Evolutionary conservation across 2,888 invertebrate genomes (phyloP).

Genomic region (Cryptus armator): DNA sequence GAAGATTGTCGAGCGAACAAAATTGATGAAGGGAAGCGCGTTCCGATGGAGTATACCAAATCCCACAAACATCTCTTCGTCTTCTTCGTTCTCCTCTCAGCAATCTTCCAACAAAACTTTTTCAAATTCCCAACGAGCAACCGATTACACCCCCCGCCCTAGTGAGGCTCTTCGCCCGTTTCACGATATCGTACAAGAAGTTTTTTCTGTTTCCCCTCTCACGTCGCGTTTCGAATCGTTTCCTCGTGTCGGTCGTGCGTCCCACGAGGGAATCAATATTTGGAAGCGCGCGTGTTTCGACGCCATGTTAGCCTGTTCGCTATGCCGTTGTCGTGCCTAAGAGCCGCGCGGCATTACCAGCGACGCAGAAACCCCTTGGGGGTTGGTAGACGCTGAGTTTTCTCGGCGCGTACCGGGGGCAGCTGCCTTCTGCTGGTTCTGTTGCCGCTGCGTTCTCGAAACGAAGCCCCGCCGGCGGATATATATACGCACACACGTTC

Average conservation of each 20-base stretch:
- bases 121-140: background rate
- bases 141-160: conserved; percentile 11
- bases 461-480: conserved; percentile 67
- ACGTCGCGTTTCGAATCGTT: conserved; percentile 59
- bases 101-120: conserved; percentile 8
- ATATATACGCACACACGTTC: conserved; percentile 32
- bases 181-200: conserved; percentile 39
- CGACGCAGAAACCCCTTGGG: conserved; percentile 74
- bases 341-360: conserved; percentile 68
- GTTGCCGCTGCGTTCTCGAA: conserved; percentile 70
- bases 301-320: conserved; percentile 80
- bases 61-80: background rate
- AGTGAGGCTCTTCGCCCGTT: background rate
- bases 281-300: conserved; percentile 82
- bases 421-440: conserved; percentile 61
- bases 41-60: conserved; percentile 1
- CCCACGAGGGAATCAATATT: conserved; percentile 83
- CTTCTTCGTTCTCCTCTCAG: background rate
- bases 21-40: conserved; percentile 1
- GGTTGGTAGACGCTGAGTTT: conserved; percentile 69
- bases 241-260: conserved; percentile 49
- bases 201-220: conserved; percentile 35
- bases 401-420: conserved; percentile 65
- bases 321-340: conserved; percentile 43
- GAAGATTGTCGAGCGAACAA: conserved; percentile 6